Evolutionary conservation across 2,888 invertebrate species (phyloP), one percentile per base, ranked within the genome.

Genomic region (Laspeyria flexula): DNA sequence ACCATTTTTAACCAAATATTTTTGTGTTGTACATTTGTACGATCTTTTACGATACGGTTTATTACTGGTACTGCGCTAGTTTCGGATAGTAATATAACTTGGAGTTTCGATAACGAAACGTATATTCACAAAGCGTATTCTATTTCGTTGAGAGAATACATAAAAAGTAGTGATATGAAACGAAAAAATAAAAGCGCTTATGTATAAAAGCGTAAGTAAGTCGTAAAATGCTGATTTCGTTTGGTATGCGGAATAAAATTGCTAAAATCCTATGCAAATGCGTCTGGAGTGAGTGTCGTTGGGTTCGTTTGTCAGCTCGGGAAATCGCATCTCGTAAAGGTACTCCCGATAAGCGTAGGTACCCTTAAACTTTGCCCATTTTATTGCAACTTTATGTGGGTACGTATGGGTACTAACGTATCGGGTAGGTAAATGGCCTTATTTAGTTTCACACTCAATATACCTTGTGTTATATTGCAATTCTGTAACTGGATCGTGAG

Each of bases 181-280:
- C 27, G 46, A 46, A 59, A 49, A 55, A 46, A 61, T 56, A 59
- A 62, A 65, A 55, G 42, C 34, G 12, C 53, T 58, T 71, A 57
- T 53, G 43, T 54, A 61, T 52, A 59, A 52, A 53, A 43, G 52
- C 50, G 46, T 64, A 68, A 62, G 57, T 63, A 58, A 63, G 64
- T 65, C 63, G 59, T 72, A 73, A 73, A 72, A 74, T 71, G 68
- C 62, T 68, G 71, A 73, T 74, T 69, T 57, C 40, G 47, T 71
- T 66, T 65, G 54, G 59, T 64, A 53, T 55, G 61, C 64, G 65
- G 60, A 49, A 71, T 62, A 67, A 75, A 69, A 73, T 69, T 60
- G 65, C 70, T 65, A 61, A 72, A 74, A 70, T 66, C 68, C 58
- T 62, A 72, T 73, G 74, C 72, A 75, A 75, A 74, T 71, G 54